Evolutionary conservation across 2,888 invertebrate species (phyloP), one percentile per base, ranked within the genome.

Genomic region (Acanthosepion lycidas): DNA sequence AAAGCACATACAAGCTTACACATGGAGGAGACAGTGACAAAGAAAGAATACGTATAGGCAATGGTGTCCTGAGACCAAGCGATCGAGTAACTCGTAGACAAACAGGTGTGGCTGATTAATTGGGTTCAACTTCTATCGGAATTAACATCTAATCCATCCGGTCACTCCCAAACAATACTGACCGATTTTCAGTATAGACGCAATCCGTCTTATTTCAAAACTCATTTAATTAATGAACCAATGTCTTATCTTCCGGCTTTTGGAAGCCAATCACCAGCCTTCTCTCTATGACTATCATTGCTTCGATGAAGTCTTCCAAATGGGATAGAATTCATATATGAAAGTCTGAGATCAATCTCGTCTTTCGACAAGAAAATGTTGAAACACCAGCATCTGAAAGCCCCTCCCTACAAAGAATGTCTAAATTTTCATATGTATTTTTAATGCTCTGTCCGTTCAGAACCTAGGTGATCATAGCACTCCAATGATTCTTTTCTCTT

Each of bases 71-170:
- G 48, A 12, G 48, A 48, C 48, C 48, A 48, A 28, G 15, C 33
- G 53, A n/a, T 92, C 26, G 15, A 48, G 33, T 49, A 42, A 51
- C 33, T n/a, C 33, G 18, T 9, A 33, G 33, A 28, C 55, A 26
- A 48, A 91, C 55, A 42, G 78, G 78, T 78, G 78, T 33, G n/a
- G 78, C 78, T 33, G 78, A 78, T 78, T 78, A n/a, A 78, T 78
- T 78, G 78, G 78, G n/a, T 78, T 78, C n/a, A n/a, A 78, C 23
- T 78, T 78, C 78, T n/a, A 78, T 78, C n/a, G 78, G 78, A 78
- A 78, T 78, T 78, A 78, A 78, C 12, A 6, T 15, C 78, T 78
- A 78, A 78, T 78, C n/a, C n/a, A 78, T 78, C n/a, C 15, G 78
- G n/a, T 78, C n/a, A 78, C 78, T 78, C 78, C n/a, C 15, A 78